Percentiles rank a stretch among this genome's conserved stretches.
Conservation (phyloP, 2,113 vertebrate genomes). For the Redunca redunca region DNA sequence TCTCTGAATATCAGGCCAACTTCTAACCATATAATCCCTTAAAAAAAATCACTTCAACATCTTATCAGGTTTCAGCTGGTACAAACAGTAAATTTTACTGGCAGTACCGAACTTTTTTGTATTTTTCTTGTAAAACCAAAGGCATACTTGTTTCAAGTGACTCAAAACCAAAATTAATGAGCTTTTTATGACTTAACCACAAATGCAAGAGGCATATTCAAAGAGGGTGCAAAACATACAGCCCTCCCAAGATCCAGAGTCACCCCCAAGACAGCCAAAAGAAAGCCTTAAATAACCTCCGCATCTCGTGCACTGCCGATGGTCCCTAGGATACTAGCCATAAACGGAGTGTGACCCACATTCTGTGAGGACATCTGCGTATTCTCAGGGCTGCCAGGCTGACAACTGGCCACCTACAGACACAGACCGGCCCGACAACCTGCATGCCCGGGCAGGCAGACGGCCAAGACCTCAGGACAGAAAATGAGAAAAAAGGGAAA, state of each 20-base stretch:
- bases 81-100: neutral
- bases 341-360: neutral
- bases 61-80: neutral
- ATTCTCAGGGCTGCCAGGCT: neutral
- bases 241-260: neutral
- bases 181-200: neutral
- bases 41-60: neutral
- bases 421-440: neutral
- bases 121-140: neutral
- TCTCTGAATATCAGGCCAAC: neutral
- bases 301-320: neutral
- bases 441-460: neutral
- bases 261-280: neutral
- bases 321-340: neutral
- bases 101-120: neutral
- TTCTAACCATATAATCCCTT: neutral
- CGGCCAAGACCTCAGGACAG: neutral
- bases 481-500: neutral
- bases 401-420: neutral
- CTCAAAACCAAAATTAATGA: neutral
- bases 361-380: neutral
- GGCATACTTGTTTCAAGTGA: neutral
- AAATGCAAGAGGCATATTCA: neutral
- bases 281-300: neutral
- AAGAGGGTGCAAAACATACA: neutral